Evolutionary conservation across 2,797 vertebrate genomes (phyloP).

Genomic region (Falco concolor): DNA sequence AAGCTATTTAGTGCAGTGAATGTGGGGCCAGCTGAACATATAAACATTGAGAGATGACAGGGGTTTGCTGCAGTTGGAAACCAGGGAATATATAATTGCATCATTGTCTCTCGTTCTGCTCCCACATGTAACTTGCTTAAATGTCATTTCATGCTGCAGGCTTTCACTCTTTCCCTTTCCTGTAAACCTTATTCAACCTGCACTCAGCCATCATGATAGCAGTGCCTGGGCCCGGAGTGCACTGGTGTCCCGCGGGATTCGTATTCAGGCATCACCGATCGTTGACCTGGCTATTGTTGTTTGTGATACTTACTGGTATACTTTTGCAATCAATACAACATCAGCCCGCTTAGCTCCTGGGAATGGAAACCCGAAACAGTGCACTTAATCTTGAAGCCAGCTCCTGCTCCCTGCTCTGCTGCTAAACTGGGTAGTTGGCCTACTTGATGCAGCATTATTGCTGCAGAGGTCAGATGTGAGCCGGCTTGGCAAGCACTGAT

Average conservation of each 20-base stretch:
- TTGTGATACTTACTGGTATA: slow-evolving; percentile 98
- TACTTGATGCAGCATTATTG: slow-evolving; percentile 97
- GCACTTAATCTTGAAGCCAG: slow-evolving; percentile 96
- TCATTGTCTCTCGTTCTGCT: slow-evolving; percentile 81
- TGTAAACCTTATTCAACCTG: slow-evolving; percentile 73
- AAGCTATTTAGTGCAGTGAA: background rate
- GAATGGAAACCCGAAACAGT: slow-evolving; percentile 89
- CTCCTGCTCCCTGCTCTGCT: slow-evolving; percentile 90
- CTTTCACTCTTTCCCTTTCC: slow-evolving; percentile 69
- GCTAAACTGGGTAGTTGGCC: slow-evolving; percentile 97
- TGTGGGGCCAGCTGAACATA: background rate
- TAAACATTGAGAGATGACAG: slow-evolving; percentile 47
- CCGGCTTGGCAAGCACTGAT: slow-evolving; percentile 85
- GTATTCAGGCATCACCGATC: slow-evolving; percentile 86
- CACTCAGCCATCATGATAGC: slow-evolving; percentile 81
- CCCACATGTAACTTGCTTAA: slow-evolving; percentile 89
- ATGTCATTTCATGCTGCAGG: slow-evolving; percentile 84
- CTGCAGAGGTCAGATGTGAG: slow-evolving; percentile 96
- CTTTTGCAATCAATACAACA: slow-evolving; percentile 97
- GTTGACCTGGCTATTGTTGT: slow-evolving; percentile 96
- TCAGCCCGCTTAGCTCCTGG: slow-evolving; percentile 90
- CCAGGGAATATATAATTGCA: slow-evolving; percentile 85
- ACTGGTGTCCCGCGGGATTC: slow-evolving; percentile 74
- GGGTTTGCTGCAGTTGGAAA: slow-evolving; percentile 39
- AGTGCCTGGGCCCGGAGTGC: slow-evolving; percentile 73